Percentiles rank a stretch among this genome's conserved stretches.
Evolutionary conservation across 2,888 invertebrate genomes (phyloP).

Genomic region (Apantesis nais): DNA sequence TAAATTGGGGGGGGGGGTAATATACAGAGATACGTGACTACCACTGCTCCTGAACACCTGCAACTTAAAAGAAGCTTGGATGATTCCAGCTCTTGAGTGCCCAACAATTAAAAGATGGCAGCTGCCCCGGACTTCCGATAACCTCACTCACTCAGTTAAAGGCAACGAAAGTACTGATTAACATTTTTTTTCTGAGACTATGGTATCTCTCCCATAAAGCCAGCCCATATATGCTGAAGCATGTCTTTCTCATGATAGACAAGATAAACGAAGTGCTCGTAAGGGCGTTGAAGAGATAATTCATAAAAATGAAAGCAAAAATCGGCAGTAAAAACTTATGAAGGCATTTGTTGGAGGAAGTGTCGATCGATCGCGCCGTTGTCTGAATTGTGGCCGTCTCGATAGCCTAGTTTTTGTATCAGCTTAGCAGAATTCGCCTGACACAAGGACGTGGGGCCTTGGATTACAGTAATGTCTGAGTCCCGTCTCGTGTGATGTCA

Average conservation of each 20-base stretch:
- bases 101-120: neutral
- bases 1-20: no score
- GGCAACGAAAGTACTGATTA: neutral
- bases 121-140: neutral
- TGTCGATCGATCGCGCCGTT: constrained; percentile 52
- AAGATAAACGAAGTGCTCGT: neutral
- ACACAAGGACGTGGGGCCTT: constrained; percentile 24
- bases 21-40: neutral
- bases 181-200: neutral
- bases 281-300: constrained; percentile 11
- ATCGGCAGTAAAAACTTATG: neutral
- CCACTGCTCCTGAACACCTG: neutral
- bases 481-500: constrained; percentile 22
- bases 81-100: neutral
- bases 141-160: neutral
- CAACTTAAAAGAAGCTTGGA: neutral
- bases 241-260: neutral
- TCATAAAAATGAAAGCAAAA: constrained; percentile 20
- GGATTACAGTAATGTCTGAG: constrained; percentile 25
- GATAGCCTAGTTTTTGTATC: constrained; percentile 48
- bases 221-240: neutral
- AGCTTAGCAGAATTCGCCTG: constrained; percentile 33
- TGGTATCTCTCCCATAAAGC: neutral
- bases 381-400: constrained; percentile 37
- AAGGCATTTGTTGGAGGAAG: constrained; percentile 46